Conservation (phyloP, 2,113 vertebrate species). For the Odobenus rosmarus region DNA sequence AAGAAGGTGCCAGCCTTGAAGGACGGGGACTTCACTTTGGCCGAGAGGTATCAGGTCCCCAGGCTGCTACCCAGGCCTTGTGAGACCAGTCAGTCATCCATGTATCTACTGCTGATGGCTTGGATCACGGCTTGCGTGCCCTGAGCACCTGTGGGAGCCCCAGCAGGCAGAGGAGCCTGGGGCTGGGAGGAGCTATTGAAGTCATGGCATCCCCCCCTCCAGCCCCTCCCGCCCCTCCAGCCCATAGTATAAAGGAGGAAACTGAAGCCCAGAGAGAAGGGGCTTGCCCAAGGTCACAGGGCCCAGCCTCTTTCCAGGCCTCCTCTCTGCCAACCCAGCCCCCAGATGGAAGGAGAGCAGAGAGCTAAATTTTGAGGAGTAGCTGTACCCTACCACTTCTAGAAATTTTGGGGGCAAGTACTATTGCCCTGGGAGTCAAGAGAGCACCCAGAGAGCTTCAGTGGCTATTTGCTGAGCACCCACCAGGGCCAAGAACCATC, state of each 20-base stretch:
- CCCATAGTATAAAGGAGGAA: not conserved
- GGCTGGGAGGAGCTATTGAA: not conserved
- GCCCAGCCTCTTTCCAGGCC: not conserved
- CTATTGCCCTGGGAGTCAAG: not conserved
- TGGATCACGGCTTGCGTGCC: not conserved
- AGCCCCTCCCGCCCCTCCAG: not conserved
- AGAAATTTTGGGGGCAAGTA: not conserved
- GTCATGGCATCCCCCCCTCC: rapidly evolving
- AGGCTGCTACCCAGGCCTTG: not conserved
- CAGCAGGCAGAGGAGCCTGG: not conserved
- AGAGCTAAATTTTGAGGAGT: not conserved
- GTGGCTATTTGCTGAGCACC: not conserved
- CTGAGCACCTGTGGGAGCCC: not conserved
- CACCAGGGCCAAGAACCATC: not conserved
- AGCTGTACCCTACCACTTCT: not conserved
- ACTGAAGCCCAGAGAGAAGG: not conserved
- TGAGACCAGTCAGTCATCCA: not conserved
- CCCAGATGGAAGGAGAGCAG: not conserved
- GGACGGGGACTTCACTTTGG: slow-evolving; percentile 92
- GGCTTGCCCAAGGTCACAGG: not conserved
- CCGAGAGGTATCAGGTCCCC: slow-evolving; percentile 89
- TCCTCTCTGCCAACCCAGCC: not conserved
- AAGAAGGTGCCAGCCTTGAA: slow-evolving; percentile 92
- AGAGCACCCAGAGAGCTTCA: not conserved
- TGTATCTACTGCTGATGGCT: not conserved